Percentiles rank a stretch among this genome's conserved stretches.
phyloP scores from a whole-genome alignment of 2,888 invertebrate species.

The Acanthoscelides obtectus region DNA sequence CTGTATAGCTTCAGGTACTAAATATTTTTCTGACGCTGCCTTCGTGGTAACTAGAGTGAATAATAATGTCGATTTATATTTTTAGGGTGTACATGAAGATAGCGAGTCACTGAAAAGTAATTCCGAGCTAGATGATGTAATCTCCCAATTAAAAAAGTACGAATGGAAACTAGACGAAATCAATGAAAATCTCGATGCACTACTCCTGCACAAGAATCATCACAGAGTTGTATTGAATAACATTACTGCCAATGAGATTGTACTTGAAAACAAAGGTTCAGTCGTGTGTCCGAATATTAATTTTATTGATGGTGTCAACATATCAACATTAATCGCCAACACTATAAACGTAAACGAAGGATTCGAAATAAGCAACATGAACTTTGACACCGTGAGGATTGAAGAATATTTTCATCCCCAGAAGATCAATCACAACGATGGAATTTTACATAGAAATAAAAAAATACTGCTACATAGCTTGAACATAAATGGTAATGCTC shows the following conservation, averaged over 20 bases:
- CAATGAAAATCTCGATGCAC: not conserved
- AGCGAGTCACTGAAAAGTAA: not conserved
- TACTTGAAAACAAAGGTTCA: slow-evolving; percentile 27
- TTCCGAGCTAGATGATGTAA: not conserved
- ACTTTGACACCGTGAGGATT: slow-evolving; percentile 29
- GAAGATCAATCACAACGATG: slow-evolving; percentile 35
- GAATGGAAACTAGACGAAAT: not conserved
- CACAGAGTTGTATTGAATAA: slow-evolving; percentile 26
- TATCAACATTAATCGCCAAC: slow-evolving; percentile 31
- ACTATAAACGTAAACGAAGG: slow-evolving; percentile 31
- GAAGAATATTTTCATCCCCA: slow-evolving; percentile 28
- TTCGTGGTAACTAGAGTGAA: too few species aligned
- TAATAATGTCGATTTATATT: too few species aligned
- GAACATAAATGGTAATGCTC: slow-evolving; percentile 35
- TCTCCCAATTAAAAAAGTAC: slow-evolving; percentile 5
- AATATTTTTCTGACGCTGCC: too few species aligned
- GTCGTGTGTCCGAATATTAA: slow-evolving; percentile 31
- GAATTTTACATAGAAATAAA: slow-evolving; percentile 31
- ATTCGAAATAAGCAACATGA: slow-evolving; percentile 27
- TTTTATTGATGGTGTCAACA: slow-evolving; percentile 32
- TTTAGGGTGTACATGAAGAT: not conserved
- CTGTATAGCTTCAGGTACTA: too few species aligned
- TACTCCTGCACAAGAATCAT: slow-evolving; percentile 9
- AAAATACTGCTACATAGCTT: slow-evolving; percentile 29
- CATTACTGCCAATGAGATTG: slow-evolving; percentile 30